Evolutionary conservation across 2,113 vertebrate genomes (phyloP).

Genomic region (Callospermophilus lateralis): DNA sequence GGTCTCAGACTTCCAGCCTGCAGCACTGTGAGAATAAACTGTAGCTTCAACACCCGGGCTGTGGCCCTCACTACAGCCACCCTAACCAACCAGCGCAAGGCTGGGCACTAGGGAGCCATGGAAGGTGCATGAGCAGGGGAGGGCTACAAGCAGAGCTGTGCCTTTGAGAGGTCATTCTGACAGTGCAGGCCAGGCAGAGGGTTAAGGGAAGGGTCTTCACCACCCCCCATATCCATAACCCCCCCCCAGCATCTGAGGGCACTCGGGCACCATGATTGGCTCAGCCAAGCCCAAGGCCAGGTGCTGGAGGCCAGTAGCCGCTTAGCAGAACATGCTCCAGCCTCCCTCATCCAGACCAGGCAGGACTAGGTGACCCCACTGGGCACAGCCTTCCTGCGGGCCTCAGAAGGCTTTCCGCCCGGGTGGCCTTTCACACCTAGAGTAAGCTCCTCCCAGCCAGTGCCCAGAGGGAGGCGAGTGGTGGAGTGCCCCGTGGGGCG

Average conservation of each 20-base stretch:
- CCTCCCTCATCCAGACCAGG: not conserved
- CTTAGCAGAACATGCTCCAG: too few relatives aligned
- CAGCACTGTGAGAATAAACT: too few relatives aligned
- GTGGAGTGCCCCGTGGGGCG: too few relatives aligned
- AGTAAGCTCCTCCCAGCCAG: not conserved
- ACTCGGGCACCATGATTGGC: not conserved
- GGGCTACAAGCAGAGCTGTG: fast-evolving
- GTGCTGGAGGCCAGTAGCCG: not conserved
- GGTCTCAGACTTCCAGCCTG: not conserved
- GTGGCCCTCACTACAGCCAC: too few relatives aligned
- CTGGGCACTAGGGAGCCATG: not conserved
- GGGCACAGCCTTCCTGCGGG: not conserved
- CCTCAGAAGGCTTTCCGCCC: not conserved
- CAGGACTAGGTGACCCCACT: not conserved
- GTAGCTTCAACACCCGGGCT: too few relatives aligned
- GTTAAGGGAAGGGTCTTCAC: not conserved
- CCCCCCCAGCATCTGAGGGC: fast-evolving
- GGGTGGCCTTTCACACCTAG: not conserved
- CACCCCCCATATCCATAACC: not conserved
- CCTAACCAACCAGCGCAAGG: too few relatives aligned
- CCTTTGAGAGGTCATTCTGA: not conserved
- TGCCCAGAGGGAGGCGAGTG: not conserved
- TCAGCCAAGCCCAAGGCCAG: not conserved
- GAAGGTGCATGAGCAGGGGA: not conserved
- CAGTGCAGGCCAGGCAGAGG: not conserved